Evolutionary conservation across 2,888 invertebrate species (phyloP), one percentile per base, ranked within the genome.

Genomic region (Andrena praecox): DNA sequence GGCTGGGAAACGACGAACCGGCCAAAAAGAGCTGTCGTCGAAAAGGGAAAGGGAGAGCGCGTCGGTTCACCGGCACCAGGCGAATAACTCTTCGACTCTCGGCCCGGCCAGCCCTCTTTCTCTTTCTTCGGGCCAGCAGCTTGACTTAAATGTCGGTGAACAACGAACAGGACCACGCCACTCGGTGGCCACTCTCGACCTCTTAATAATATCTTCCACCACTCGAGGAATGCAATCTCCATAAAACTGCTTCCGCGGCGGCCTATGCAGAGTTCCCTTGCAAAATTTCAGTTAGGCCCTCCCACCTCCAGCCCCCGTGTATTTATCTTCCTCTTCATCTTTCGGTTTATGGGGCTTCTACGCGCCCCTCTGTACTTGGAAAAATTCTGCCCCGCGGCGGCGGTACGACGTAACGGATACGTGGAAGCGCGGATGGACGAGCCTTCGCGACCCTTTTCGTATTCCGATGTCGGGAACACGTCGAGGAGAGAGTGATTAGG

Each of bases 221-320:
- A 80, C 62, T 72, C 67, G 77, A 73, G 91, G 92, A 93, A 92
- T 90, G 93, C 93, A 93, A 93, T 93, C 91, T 93, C 90, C 93
- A 92, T 93, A 93, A 93, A 93, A 90, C 86, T 68, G 87, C 82
- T 88, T 88, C 86, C 85, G 86, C 50, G 73, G 72, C 80, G 80
- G 71, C 75, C 69, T 76, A 63, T 78, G 79, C 77, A 42, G 59
- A 69, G 24, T 56, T n/a, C 66, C 54, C 71, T 70, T 52, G 87
- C 81, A 56, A 86, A 88, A 82, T 86, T 88, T 85, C 75, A 82
- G 84, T 86, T 85, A 84, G 62, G 68, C 76, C 77, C 60, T n/a
- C 52, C 81, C 35, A 56, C 76, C 76, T 60, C 83, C 63, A 60
- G 52, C 80, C 80, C 67, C 24, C 24, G 56, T 59, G 63, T 84